A percentile compares a stretch with the other conserved stretches of the same genome.
Evolutionary conservation across 2,797 vertebrate genomes (phyloP).

Genomic region (Steatocranus sp.): DNA sequence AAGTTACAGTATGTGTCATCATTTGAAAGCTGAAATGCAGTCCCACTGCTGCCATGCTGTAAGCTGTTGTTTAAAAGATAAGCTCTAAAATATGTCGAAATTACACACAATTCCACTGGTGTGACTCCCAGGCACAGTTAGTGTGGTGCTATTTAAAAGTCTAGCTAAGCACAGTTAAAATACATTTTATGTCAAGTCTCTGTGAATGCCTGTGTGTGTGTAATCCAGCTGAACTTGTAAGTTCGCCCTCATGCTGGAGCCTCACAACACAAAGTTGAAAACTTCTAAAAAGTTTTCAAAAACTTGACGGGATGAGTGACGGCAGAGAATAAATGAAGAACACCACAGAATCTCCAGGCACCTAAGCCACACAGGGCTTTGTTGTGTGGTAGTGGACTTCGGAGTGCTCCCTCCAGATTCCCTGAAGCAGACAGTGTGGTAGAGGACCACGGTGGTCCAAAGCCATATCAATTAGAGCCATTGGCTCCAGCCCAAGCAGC

Average conservation of each 20-base stretch:
- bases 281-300: not conserved
- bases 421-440: not conserved
- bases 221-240: not conserved
- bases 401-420: not conserved
- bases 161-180: not conserved
- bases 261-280: not conserved
- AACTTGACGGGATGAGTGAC: not conserved
- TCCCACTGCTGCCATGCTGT: not conserved
- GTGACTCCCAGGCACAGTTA: not conserved
- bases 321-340: not conserved
- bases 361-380: not conserved
- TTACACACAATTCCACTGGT: not conserved
- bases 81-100: not conserved
- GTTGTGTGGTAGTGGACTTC: not conserved
- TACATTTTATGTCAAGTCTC: not conserved
- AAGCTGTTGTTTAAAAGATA: not conserved
- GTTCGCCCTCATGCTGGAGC: not conserved
- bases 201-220: not conserved
- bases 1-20: not conserved
- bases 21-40: slow-evolving; percentile 13
- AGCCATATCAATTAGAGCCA: not conserved
- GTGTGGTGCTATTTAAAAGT: not conserved
- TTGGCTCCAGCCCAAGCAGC: not conserved
- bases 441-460: not conserved
- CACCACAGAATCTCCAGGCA: not conserved